Base-by-base conservation (phyloP, 2,797 vertebrate genomes). In the Picus viridis region DNA sequence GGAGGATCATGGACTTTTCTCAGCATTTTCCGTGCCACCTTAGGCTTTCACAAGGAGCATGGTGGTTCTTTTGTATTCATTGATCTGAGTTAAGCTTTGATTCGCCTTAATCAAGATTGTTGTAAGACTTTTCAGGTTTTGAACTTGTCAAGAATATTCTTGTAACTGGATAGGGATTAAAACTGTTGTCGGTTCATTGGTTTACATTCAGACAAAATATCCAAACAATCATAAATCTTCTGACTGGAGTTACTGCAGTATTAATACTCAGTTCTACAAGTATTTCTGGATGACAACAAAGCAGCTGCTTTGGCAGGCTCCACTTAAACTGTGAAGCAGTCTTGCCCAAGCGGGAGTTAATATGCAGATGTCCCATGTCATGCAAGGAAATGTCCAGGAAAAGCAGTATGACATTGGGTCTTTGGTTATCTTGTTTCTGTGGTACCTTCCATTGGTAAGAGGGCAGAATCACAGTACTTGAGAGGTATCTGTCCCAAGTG, bases 21-120 rank as follows among this genome's bases (percentile, higher is more conserved):
- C 2, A 24, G 3, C 6, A 57, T 34, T 63, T 43, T 16, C 26
- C 1, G 0, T 2, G 1, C 22, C 51, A 56, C 49, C 47, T 8
- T 68, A 45, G 57, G 0, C 18, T 69, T 67, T 30, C 4, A 16
- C 24, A 29, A 47, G 34, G 32, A 24, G 4, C 3, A 8, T 17
- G 16, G 8, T 2, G 6, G 47, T 14, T 65, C 32, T 58, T 13
- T 62, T 4, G 13, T 47, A 29, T 51, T 79, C 18, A 3, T 58
- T 69, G 12, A 4, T 64, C 73, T 47, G 14, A 0, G 49, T 67
- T 71, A 30, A 59, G 58, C 59, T 85, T 45, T 65, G 49, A 12
- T 73, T 63, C 63, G 83, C 6, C 15, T 88, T 30, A 10, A 56
- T 47, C 71, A 54, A n/a, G 32, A 3, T 29, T 49, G 2, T 6